phyloP scores from a whole-genome alignment of 2,797 vertebrate species.

The Loriculus beryllinus region DNA sequence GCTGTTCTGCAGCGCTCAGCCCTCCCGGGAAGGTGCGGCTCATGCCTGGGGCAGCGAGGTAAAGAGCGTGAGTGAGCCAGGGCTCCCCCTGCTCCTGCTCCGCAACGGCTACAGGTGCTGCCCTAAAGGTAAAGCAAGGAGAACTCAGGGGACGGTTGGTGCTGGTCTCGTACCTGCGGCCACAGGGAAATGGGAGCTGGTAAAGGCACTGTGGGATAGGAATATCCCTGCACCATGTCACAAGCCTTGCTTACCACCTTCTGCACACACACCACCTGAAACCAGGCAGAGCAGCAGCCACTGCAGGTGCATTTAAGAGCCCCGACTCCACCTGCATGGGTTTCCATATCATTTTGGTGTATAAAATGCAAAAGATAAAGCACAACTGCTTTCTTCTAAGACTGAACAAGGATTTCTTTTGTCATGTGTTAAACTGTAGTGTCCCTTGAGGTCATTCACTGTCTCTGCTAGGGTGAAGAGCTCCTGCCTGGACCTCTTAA shows the following conservation, averaged over 20 bases:
- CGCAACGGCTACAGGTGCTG: not conserved
- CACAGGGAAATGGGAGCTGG: not conserved
- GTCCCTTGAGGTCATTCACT: not conserved
- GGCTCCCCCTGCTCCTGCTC: not conserved
- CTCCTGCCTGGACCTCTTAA: not conserved
- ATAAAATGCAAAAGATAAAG: not conserved
- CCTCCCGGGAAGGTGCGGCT: not conserved
- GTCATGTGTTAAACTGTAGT: not conserved
- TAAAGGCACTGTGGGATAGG: not conserved
- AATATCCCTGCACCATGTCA: not conserved
- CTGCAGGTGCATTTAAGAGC: not conserved
- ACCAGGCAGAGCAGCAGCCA: not conserved
- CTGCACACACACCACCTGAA: fast-evolving
- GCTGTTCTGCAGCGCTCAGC: not conserved
- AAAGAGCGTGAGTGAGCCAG: not conserved
- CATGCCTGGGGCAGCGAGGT: not conserved
- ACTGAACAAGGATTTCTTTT: not conserved
- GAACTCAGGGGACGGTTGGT: not conserved
- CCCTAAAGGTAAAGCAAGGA: not conserved
- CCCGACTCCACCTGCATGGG: not conserved
- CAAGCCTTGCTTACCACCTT: not conserved
- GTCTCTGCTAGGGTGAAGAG: not conserved
- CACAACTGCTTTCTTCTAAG: not conserved
- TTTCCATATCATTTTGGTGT: not conserved
- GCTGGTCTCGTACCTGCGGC: not conserved